Percentiles rank a stretch among this genome's conserved stretches.
Evolutionary conservation across 2,888 invertebrate genomes (phyloP).

Genomic region (Hypomecis atomaria): DNA sequence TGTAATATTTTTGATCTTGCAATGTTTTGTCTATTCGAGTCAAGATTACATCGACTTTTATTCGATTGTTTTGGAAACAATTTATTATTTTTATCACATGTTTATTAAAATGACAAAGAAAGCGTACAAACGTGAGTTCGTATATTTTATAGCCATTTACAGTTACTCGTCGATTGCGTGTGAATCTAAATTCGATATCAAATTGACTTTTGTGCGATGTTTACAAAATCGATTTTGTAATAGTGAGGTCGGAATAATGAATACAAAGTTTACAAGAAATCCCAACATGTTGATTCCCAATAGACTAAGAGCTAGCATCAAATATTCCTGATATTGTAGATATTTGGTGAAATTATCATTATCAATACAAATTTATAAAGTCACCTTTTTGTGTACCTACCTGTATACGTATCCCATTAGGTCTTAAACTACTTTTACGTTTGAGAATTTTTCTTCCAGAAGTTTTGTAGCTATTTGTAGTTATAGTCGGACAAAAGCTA

Average conservation of each 20-base stretch:
- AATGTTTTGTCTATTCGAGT: conserved; percentile 14
- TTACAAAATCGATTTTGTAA: conserved; percentile 40
- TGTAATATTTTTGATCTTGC: not conserved
- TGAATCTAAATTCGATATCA: conserved; percentile 26
- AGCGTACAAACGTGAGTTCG: not conserved
- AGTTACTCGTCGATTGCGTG: conserved; percentile 16
- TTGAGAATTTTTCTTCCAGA: no score
- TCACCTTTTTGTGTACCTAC: no score
- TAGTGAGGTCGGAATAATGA: conserved; percentile 31
- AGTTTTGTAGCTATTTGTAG: no score
- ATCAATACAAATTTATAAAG: no score
- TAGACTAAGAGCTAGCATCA: conserved; percentile 6
- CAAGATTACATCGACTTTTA: conserved; percentile 12
- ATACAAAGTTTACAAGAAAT: conserved; percentile 37
- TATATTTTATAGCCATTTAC: not conserved
- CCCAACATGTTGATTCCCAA: not conserved
- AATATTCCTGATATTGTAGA: not conserved
- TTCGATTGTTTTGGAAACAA: conserved; percentile 2
- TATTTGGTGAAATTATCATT: no score
- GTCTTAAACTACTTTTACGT: no score
- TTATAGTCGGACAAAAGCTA: no score
- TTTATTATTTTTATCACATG: conserved; percentile 13
- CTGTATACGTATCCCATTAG: no score
- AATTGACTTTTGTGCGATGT: conserved; percentile 36
- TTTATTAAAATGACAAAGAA: conserved; percentile 5